These are phyloP conservation scores for Discoglossus pictus DNA, from an alignment of 2,797 vertebrate species.

Conservation along the genomic window DNA sequence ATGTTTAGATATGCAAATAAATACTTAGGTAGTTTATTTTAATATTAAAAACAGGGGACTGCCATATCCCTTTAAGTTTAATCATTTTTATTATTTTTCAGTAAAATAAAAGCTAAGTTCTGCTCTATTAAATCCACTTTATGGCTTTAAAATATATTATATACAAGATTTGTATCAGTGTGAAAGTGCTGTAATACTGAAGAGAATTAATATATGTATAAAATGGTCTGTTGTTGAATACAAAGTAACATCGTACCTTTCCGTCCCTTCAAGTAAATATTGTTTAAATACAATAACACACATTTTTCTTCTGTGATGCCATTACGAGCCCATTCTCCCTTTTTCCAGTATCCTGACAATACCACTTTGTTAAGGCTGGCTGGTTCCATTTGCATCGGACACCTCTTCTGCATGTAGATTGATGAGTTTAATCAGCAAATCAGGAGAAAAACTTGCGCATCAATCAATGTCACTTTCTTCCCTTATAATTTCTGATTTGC, in stretches of 20 bases:
- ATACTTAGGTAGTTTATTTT: too few species aligned
- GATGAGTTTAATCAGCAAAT: slow-evolving; percentile 99
- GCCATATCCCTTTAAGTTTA: too few species aligned
- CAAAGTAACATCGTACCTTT: slow-evolving; percentile 34
- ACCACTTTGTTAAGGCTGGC: slow-evolving; percentile 88
- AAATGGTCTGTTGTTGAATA: too few species aligned
- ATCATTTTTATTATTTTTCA: too few species aligned
- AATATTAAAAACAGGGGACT: too few species aligned
- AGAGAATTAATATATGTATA: too few species aligned
- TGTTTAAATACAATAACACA: slow-evolving; percentile 44
- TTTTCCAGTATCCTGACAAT: slow-evolving; percentile 85
- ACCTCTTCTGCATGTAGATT: slow-evolving; percentile 98
- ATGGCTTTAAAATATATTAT: too few species aligned
- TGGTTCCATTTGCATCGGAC: slow-evolving; percentile 94
- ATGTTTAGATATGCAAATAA: too few species aligned
- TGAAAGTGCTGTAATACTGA: too few species aligned
- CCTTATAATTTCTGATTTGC: slow-evolving; percentile 81
- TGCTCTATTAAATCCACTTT: too few species aligned
- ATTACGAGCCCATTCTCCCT: slow-evolving; percentile 61
- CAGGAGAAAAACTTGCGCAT: slow-evolving; percentile 91
- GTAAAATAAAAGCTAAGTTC: too few species aligned
- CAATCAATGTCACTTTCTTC: slow-evolving; percentile 87
- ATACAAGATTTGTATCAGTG: too few species aligned
- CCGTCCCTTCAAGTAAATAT: slow-evolving; percentile 39
- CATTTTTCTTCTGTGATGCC: slow-evolving; percentile 51